A percentile compares a stretch with the other conserved stretches of the same genome.
phyloP scores from a whole-genome alignment of 2,888 invertebrate genomes.

The Byasa hedistus region DNA sequence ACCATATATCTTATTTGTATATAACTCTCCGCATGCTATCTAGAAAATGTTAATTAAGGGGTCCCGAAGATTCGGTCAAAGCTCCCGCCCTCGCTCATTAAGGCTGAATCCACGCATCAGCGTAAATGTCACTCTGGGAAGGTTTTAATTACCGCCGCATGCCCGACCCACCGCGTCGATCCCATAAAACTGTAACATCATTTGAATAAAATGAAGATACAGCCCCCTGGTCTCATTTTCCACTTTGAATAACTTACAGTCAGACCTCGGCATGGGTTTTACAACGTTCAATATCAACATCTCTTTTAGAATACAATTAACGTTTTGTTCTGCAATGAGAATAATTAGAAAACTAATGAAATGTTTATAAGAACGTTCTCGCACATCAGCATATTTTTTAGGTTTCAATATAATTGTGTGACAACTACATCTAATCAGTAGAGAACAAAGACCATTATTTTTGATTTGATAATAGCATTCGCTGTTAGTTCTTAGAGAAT shows the following conservation, averaged over 20 bases:
- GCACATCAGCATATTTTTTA: no score
- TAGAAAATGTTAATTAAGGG: constrained; percentile 45
- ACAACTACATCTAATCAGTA: no score
- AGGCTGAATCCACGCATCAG: constrained; percentile 63
- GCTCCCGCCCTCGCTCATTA: constrained; percentile 63
- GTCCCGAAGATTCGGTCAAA: constrained; percentile 50
- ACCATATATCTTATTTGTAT: constrained; percentile 16
- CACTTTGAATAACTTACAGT: constrained; percentile 29
- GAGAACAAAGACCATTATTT: no score
- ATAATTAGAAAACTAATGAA: no score
- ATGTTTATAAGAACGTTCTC: no score
- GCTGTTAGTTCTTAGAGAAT: no score
- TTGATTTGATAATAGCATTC: no score
- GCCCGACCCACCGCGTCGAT: constrained; percentile 60
- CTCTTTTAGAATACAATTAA: background rate
- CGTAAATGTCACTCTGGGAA: constrained; percentile 71
- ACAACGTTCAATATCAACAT: constrained; percentile 10
- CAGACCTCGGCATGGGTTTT: constrained; percentile 9
- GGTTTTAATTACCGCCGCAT: constrained; percentile 67
- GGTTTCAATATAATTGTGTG: no score
- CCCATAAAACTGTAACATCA: constrained; percentile 53
- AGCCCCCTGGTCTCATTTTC: constrained; percentile 38
- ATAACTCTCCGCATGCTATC: constrained; percentile 17
- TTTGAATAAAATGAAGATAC: constrained; percentile 46
- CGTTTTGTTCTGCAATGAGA: no score